Base-by-base conservation (phyloP, 2,888 invertebrate species). In the Mesorhabditis sp. region DNA sequence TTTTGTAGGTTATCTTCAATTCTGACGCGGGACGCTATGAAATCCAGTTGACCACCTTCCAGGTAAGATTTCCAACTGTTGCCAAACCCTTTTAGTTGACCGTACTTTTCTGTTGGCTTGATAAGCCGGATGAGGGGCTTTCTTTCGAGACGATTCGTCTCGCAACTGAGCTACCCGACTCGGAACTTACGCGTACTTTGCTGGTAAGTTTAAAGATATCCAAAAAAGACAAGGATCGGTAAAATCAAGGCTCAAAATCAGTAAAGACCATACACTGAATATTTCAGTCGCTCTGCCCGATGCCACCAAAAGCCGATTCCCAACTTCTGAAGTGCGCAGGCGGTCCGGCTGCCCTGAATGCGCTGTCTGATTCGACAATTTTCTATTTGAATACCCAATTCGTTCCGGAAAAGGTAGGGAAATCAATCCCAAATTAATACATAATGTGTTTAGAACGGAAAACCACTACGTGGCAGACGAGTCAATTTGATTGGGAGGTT, bases 41-140 rank as follows among this genome's bases (percentile, higher is more conserved):
- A 88, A 89, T 98, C 82, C 98, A 98, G 86, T 96, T 99, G 5
- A 98, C 97, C 13, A 97, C 98, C 43, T 97, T 97, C 88, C 98
- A 99, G 91, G 64, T 67, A 13, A 41, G 10, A 63, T 2, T 10
- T 63, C 64, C 41, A 15, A 63, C 10, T 63, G 10, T 63, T 10
- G 10, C 13, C 28, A n/a, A 41, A 7, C 7, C 7, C 28, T 13
- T 63, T 41, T 15, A 50, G 58, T 96, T 98, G 96, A 95, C 96
- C 61, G 96, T 98, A 15, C 89, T 98, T 63, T 97, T 96, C 88
- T 94, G 95, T 15, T 99, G 96, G 96, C 98, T 98, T 89, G 95
- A 96, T 86, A 90, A 96, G 76, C 94, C 94, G 2, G 76, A 74
- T 28, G 89, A 91, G 80, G 92, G 91, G 87, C 92, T 98, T 74